phyloP scores from a whole-genome alignment of 2,797 vertebrate genomes.

The Zalophus californianus region DNA sequence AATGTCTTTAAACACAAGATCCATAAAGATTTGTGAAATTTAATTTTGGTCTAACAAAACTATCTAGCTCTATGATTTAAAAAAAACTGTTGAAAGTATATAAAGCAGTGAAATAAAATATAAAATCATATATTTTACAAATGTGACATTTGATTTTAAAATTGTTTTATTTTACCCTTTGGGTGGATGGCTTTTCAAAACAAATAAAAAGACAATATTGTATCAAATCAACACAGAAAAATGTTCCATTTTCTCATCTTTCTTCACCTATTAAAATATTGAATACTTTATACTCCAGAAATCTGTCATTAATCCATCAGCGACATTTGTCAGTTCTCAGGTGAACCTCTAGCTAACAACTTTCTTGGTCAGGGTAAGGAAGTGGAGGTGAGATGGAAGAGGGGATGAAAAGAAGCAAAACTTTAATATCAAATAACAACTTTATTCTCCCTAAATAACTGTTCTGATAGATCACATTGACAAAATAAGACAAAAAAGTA shows the following conservation, averaged over 20 bases:
- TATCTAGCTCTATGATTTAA: not conserved
- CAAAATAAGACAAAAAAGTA: not conserved
- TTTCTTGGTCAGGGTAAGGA: not conserved
- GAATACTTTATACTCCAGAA: not conserved
- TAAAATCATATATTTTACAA: not conserved
- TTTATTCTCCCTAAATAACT: not conserved
- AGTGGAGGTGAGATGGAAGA: not conserved
- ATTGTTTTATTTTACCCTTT: not conserved
- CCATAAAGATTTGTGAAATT: constrained; percentile 35
- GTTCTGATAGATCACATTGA: not conserved
- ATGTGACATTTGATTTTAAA: not conserved
- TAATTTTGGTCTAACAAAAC: not conserved
- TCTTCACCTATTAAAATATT: not conserved
- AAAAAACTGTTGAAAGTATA: not conserved
- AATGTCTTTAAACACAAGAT: not conserved
- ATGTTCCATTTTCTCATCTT: not conserved
- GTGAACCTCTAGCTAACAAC: not conserved
- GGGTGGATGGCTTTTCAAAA: not conserved
- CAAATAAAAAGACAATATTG: not conserved
- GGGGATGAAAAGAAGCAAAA: not conserved
- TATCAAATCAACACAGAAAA: not conserved
- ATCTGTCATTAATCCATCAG: not conserved
- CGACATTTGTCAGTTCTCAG: not conserved
- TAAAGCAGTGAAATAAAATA: not conserved
- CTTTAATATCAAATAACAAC: not conserved